These are phyloP conservation scores for Peromyscus polionotus DNA, from an alignment of 2,113 vertebrate species.

Conservation along the genomic window DNA sequence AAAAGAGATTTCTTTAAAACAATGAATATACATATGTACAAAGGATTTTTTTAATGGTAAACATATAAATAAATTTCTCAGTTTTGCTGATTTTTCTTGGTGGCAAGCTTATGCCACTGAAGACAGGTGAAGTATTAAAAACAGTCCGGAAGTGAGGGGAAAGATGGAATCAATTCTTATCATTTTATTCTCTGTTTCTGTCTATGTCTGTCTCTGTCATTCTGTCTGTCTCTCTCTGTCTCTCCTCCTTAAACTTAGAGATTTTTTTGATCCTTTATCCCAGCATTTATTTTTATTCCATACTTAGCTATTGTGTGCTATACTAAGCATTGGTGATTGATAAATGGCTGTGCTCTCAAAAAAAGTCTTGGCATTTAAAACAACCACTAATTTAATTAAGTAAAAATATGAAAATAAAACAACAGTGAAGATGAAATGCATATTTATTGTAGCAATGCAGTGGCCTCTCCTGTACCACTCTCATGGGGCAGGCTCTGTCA, in stretches of 20 bases:
- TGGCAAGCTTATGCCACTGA: background rate
- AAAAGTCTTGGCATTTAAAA: background rate
- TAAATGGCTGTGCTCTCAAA: background rate
- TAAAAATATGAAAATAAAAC: background rate
- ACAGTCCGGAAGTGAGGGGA: background rate
- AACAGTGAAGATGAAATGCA: background rate
- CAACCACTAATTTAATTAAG: background rate
- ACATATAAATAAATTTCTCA: background rate
- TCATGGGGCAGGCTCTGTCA: background rate
- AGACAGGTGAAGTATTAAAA: background rate
- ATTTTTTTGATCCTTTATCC: conserved; percentile 21
- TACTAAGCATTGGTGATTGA: background rate
- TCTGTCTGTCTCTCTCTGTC: background rate
- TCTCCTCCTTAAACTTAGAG: background rate
- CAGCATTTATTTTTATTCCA: background rate
- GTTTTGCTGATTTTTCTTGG: background rate
- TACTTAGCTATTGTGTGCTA: background rate
- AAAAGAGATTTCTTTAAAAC: conserved; percentile 14
- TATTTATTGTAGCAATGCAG: background rate
- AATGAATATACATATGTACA: conserved; percentile 33
- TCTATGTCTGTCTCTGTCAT: background rate
- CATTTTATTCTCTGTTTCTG: background rate
- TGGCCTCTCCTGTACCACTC: too few species aligned
- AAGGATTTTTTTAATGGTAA: background rate
- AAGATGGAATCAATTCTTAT: background rate